Conservation (phyloP, 2,113 vertebrate genomes). For the Ciconia maguari region DNA sequence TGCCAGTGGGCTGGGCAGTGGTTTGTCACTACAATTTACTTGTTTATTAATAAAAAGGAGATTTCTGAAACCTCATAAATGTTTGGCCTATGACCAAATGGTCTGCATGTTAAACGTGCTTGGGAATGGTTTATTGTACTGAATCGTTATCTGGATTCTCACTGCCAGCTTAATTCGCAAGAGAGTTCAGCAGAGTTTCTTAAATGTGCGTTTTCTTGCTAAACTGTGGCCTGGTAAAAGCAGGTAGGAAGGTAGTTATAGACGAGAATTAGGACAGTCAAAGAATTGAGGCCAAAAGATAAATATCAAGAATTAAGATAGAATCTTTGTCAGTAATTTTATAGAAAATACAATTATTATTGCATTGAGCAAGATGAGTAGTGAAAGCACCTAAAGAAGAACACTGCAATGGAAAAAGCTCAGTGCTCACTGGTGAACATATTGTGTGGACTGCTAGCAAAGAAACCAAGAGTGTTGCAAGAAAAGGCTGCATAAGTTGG, state of each 20-base stretch:
- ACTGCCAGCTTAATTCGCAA: neutral
- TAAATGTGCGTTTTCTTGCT: neutral
- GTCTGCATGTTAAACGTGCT: neutral
- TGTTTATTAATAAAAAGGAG: neutral
- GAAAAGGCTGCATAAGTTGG: neutral
- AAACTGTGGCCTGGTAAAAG: neutral
- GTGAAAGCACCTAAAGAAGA: neutral
- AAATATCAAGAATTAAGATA: neutral
- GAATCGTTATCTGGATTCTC: neutral
- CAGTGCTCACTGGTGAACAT: neutral
- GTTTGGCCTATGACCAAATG: accelerated
- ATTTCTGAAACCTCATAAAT: neutral
- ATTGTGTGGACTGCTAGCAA: neutral
- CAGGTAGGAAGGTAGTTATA: neutral
- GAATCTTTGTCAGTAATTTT: neutral
- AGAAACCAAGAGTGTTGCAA: neutral
- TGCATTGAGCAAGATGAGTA: neutral
- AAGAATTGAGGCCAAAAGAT: neutral
- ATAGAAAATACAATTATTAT: neutral
- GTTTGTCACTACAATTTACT: neutral
- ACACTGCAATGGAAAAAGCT: neutral
- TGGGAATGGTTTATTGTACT: neutral
- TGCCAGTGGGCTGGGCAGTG: neutral
- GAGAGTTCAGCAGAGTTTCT: neutral
- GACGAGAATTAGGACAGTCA: neutral